phyloP scores from a whole-genome alignment of 1,140 invertebrate genomes.

The Stegodyphus mimosarum region DNA sequence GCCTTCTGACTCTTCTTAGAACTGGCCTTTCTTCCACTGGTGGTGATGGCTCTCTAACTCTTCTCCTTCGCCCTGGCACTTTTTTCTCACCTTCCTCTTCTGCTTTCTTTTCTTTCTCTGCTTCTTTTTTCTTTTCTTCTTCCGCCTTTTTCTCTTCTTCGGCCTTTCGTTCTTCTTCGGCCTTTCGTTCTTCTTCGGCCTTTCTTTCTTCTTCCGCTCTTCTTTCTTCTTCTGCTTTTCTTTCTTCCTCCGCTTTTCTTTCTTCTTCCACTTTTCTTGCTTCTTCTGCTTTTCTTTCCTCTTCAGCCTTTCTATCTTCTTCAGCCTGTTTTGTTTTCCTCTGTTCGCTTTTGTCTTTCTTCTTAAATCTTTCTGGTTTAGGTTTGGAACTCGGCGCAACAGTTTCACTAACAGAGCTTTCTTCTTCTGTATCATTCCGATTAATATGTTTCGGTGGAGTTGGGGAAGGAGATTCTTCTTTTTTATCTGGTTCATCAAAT shows the following conservation, averaged over 20 bases:
- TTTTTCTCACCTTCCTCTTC: background rate
- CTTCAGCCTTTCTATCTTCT: conserved; percentile 38
- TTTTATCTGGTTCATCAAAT: conserved; percentile 26
- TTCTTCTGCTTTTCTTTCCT: conserved; percentile 21
- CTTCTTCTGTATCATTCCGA: conserved; percentile 8
- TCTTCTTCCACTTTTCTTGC: conserved; percentile 10
- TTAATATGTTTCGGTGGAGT: conserved; percentile 19
- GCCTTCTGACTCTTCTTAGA: conserved; percentile 23
- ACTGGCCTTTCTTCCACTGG: conserved; percentile 34
- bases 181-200: conserved; percentile 12
- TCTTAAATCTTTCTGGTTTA: conserved; percentile 1
- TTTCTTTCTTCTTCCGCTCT: conserved; percentile 20
- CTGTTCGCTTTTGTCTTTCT: conserved; percentile 17
- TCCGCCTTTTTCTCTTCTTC: conserved; percentile 41
- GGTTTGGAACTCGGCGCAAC: conserved; percentile 7
- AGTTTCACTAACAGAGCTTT: conserved; percentile 2
- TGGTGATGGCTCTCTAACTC: conserved; percentile 33
- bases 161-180: conserved; percentile 16
- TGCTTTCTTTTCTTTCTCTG: conserved; percentile 17
- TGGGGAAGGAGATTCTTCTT: conserved; percentile 10
- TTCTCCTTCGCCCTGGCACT: conserved; percentile 7
- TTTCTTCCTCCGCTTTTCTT: conserved; percentile 1
- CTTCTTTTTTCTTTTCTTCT: conserved; percentile 21
- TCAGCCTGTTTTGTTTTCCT: conserved; percentile 37
- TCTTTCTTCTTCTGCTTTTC: conserved; percentile 24